phyloP scores from a whole-genome alignment of 2,797 vertebrate species.

The Brachyalestes nurse region DNA sequence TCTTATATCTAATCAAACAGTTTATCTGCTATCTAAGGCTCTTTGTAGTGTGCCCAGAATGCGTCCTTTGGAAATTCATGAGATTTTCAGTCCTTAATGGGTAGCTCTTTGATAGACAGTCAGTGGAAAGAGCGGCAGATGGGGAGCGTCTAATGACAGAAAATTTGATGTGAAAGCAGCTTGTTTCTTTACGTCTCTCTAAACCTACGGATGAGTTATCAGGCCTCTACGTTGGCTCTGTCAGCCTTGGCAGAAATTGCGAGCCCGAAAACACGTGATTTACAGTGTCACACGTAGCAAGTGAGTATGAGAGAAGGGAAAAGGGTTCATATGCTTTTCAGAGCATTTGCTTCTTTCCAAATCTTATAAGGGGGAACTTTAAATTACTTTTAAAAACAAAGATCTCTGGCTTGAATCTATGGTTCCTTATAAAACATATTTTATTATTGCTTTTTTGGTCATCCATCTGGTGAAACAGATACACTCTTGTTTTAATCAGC shows the following conservation, averaged over 20 bases:
- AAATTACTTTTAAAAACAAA: no score
- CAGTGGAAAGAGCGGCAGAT: constrained; percentile 35
- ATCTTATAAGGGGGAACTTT: no score
- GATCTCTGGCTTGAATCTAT: not conserved
- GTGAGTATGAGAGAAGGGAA: not conserved
- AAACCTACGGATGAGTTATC: constrained; percentile 24
- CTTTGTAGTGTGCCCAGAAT: constrained; percentile 38
- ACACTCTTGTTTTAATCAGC: no score
- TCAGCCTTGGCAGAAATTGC: constrained; percentile 35
- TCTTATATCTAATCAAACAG: constrained; percentile 57
- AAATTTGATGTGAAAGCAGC: constrained; percentile 42
- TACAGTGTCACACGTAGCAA: not conserved
- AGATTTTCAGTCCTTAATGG: constrained; percentile 33
- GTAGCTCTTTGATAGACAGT: constrained; percentile 37
- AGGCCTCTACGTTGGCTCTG: constrained; percentile 9
- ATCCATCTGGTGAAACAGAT: no score
- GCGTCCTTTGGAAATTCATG: constrained; percentile 29
- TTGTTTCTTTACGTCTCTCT: constrained; percentile 31
- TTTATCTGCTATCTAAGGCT: constrained; percentile 45
- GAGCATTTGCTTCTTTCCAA: not conserved
- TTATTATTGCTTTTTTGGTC: no score
- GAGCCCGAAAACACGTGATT: not conserved
- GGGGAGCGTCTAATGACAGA: constrained; percentile 48
- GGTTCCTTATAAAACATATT: not conserved
- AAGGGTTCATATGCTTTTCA: not conserved